Base-by-base conservation (phyloP, 2,888 invertebrate genomes). In the Nephrocerus scutellatus region DNA sequence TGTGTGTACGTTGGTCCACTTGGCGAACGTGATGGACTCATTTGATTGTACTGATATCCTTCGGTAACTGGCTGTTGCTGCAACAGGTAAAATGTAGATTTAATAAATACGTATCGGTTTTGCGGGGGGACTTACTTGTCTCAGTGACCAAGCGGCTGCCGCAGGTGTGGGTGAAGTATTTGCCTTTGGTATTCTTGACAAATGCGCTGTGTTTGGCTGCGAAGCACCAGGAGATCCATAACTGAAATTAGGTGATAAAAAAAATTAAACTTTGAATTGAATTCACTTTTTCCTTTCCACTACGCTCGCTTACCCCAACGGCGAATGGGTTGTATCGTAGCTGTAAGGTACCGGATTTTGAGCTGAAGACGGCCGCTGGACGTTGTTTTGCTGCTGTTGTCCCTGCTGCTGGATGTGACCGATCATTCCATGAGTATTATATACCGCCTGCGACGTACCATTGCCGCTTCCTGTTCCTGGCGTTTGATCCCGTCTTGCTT, bases 21-120 rank as follows among this genome's bases (percentile, higher is more conserved):
- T n/a, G 88, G 88, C 14, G 86, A 86, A 57, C 86, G 76, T 40
- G 82, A 78, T 28, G 89, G 87, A 68, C 87, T 88, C 55, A 82
- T 80, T 48, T 68, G 70, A 66, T 74, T 80, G 56, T 75, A 77
- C 54, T 81, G 82, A 62, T 83, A 82, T 25, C 80, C 78, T 60
- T 82, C 82, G 14, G 81, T 75, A 22, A 80, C 79, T 5, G 79
- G 77, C 60, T 79, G 75, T 54, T 77, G 67, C 49, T 55, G 63
- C 57, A 59, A 57, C 26, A 54, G 53, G 13, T 55, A 59, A 7
- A 50, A 53, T n/a, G 55, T 43, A 1, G 54, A 40, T 30, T n/a
- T n/a, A n/a, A n/a, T n/a, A n/a, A n/a, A n/a, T n/a, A n/a, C n/a
- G n/a, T n/a, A n/a, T n/a, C n/a, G n/a, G n/a, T n/a, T n/a, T n/a